Conservation (phyloP, 2,113 vertebrate genomes). For the Dolichotis patagonum region DNA sequence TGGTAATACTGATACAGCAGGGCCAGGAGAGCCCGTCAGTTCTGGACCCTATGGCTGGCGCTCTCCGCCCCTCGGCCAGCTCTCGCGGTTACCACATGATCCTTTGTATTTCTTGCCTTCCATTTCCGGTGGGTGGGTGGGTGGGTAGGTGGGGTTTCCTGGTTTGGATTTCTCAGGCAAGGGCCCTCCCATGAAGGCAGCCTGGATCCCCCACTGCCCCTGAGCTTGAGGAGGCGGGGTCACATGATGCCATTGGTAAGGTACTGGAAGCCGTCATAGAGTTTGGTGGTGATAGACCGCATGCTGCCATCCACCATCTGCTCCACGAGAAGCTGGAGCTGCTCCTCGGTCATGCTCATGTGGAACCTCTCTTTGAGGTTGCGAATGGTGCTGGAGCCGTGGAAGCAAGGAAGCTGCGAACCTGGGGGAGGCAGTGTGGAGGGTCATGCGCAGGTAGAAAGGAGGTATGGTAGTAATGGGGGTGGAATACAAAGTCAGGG, state of each 20-base stretch:
- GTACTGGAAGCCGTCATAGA: constrained; percentile 98
- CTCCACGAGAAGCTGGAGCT: constrained; percentile 94
- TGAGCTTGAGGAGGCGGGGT: constrained; percentile 57
- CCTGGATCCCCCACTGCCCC: neutral
- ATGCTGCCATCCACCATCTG: constrained; percentile 97
- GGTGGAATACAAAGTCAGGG: neutral
- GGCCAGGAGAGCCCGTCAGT: neutral
- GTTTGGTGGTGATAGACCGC: constrained; percentile 96
- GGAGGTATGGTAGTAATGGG: rapidly evolving
- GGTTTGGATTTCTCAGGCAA: constrained; percentile 54
- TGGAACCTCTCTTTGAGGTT: constrained; percentile 97
- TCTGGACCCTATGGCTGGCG: constrained; percentile 2
- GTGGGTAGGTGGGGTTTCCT: constrained; percentile 45
- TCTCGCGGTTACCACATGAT: constrained; percentile 58
- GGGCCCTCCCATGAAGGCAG: constrained; percentile 9
- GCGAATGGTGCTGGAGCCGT: constrained; percentile 96
- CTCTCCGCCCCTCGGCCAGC: constrained; percentile 32
- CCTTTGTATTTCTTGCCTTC: constrained; percentile 52
- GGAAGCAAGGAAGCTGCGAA: constrained; percentile 96
- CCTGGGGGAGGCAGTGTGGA: constrained; percentile 83
- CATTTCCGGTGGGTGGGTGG: constrained; percentile 6
- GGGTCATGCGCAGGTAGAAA: rapidly evolving
- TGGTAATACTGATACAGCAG: constrained; percentile 67
- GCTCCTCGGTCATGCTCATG: constrained; percentile 98
- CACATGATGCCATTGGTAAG: constrained; percentile 99